Conservation (phyloP, 2,113 vertebrate species). For the Silurus glanis region DNA sequence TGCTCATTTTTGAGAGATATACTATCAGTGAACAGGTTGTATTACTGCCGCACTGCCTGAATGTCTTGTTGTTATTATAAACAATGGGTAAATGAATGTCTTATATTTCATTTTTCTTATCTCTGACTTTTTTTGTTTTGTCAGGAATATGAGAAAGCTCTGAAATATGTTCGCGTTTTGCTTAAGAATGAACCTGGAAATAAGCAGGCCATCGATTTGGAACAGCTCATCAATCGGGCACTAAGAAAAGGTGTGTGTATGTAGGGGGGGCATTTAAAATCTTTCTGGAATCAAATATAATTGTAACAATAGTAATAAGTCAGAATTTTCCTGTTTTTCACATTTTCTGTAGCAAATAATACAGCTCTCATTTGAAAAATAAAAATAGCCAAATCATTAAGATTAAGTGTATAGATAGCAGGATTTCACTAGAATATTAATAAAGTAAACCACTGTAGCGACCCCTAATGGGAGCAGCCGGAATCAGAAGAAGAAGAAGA, state of each 20-base stretch:
- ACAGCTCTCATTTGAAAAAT: neutral
- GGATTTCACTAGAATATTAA: neutral
- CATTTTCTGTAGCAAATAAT: neutral
- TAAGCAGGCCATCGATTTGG: constrained; percentile 84
- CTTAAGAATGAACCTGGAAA: constrained; percentile 84
- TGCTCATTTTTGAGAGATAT: neutral
- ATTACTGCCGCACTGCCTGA: neutral
- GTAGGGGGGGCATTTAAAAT: neutral
- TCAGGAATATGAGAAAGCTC: constrained; percentile 86
- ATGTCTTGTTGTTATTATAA: neutral
- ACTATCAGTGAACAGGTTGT: neutral
- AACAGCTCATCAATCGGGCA: constrained; percentile 84
- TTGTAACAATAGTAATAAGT: neutral
- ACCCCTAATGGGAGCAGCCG: too few species aligned
- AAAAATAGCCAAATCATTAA: neutral
- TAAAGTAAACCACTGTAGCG: too few species aligned
- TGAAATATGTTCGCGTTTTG: constrained; percentile 83
- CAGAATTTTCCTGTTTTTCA: neutral
- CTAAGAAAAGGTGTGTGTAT: constrained; percentile 80
- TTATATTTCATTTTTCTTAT: neutral
- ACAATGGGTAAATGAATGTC: neutral
- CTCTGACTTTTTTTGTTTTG: neutral
- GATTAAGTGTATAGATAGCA: neutral
- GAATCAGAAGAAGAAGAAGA: too few species aligned
- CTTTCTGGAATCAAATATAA: neutral